Evolutionary conservation across 2,888 invertebrate genomes (phyloP), one percentile per base, ranked within the genome.

Genomic region (Tridacna crocea): DNA sequence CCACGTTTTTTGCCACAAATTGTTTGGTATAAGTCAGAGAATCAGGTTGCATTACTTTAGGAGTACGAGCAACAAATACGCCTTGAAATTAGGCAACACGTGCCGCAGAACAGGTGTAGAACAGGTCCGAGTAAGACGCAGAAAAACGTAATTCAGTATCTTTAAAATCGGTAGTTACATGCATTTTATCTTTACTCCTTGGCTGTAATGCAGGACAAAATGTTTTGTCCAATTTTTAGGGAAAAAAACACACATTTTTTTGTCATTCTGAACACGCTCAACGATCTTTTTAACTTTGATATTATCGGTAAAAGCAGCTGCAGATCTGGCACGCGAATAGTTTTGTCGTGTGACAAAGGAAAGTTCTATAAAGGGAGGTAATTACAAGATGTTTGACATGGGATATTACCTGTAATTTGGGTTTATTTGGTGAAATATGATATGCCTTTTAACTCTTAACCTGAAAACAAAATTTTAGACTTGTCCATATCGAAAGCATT

Each of bases 341-440:
- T 70, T 70, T 70, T 70, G 70, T 70, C 19, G 51, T 19, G 6
- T 51, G 22, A 70, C 70, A 70, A 70, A 70, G 70, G 47, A 68
- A 26, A 47, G 22, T 12, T 26, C 51, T 17, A 70, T 70, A 70
- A 70, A 51, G 70, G 70, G 70, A 70, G 70, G 70, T 70, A 70
- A 70, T 70, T 70, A 70, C 24, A 70, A 19, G 70, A 70, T 70
- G 70, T 51, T 15, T 48, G n/a, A 70, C 70, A 70, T n/a, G 51
- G 70, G 51, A 48, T 17, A 51, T 70, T 70, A 70, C 70, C 70
- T 51, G 70, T 70, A 70, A 70, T 70, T 70, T 70, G 51, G 68
- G 36, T 19, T 15, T 36, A 68, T 19, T 68, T 6, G 46, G 27
- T 68, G 68, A 68, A 70, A 70, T 4, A 51, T 36, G 51, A 70